Conservation (phyloP, 2,113 vertebrate species). For the Epinephelus fuscoguttatus region DNA sequence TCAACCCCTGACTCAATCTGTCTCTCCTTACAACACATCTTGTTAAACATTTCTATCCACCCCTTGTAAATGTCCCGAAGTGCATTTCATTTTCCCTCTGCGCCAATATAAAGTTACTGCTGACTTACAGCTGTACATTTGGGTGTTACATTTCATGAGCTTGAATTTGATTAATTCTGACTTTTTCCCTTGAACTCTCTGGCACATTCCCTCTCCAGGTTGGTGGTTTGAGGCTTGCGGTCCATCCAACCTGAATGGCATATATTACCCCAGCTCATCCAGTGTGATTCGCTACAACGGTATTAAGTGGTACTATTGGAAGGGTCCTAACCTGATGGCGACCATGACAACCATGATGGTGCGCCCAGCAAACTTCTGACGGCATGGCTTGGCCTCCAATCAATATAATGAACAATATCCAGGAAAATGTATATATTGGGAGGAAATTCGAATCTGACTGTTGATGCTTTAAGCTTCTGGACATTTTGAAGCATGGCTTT, state of each 20-base stretch:
- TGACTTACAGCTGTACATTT: slow-evolving; percentile 56
- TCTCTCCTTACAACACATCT: slow-evolving; percentile 23
- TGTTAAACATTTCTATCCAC: slow-evolving; percentile 44
- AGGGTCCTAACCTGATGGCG: slow-evolving; percentile 85
- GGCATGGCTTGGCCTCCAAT: not conserved
- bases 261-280: slow-evolving; percentile 84
- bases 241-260: slow-evolving; percentile 88
- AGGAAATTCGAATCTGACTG: not conserved
- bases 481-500: slow-evolving; percentile 13
- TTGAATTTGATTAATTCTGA: slow-evolving; percentile 52
- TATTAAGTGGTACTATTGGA: slow-evolving; percentile 92
- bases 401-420: slow-evolving; percentile 26
- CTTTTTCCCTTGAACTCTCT: slow-evolving; percentile 47
- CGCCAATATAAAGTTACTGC: slow-evolving; percentile 64
- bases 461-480: slow-evolving; percentile 23
- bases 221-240: slow-evolving; percentile 92
- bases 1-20: slow-evolving; percentile 15
- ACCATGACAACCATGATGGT: slow-evolving; percentile 89
- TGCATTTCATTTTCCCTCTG: slow-evolving; percentile 62
- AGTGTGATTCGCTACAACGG: slow-evolving; percentile 85
- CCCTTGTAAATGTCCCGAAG: slow-evolving; percentile 62
- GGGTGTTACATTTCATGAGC: slow-evolving; percentile 59
- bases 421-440: slow-evolving; percentile 21
- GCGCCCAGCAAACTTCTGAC: slow-evolving; percentile 85
- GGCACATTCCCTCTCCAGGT: slow-evolving; percentile 69